Evolutionary conservation across 2,888 invertebrate species (phyloP), one percentile per base, ranked within the genome.

Genomic region (Chrysopilus asiliformis): DNA sequence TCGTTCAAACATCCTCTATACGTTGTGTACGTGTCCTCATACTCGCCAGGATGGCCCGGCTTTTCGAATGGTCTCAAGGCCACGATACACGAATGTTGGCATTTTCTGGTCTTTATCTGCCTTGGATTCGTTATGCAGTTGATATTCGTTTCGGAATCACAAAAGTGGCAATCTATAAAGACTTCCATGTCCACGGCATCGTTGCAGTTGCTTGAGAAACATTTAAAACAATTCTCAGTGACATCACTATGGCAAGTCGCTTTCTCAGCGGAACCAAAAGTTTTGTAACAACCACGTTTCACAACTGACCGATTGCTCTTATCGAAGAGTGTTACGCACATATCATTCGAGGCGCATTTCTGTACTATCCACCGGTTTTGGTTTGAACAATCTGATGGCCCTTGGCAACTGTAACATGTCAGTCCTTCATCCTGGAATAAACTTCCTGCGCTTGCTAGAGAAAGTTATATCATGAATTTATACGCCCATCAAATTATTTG

Each of bases 121-220:
- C 25, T 17, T 6, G 32, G 17, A 26, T 37, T 37, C 37, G 32
- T 32, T 4, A 37, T 27, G 2, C 37, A 37, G 17, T 37, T 25
- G 13, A 14, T 32, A 15, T 37, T 32, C 4, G 26, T 16, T 8
- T 31, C 30, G 6, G 37, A 37, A 22, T 37, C 26, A 20, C 37
- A 37, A 10, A 24, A 24, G 12, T 26, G 32, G 20, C 37, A 37
- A 10, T 32, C 32, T 4, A 32, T 24, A 20, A 32, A 32, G 4
- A 32, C 25, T 4, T 13, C 16, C 2, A 14, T 12, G 5, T 31
- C 6, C 26, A 17, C 16, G 12, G 17, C 37, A 10, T 17, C 13
- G 14, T 37, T 37, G 17, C 37, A 37, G 4, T 17, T 13, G 4
- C 19, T 14, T 8, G 31, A 24, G 13, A 13, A 14, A n/a, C 37